Evolutionary conservation across 1,140 invertebrate genomes (phyloP).

Genomic region (Heliconius congener): DNA sequence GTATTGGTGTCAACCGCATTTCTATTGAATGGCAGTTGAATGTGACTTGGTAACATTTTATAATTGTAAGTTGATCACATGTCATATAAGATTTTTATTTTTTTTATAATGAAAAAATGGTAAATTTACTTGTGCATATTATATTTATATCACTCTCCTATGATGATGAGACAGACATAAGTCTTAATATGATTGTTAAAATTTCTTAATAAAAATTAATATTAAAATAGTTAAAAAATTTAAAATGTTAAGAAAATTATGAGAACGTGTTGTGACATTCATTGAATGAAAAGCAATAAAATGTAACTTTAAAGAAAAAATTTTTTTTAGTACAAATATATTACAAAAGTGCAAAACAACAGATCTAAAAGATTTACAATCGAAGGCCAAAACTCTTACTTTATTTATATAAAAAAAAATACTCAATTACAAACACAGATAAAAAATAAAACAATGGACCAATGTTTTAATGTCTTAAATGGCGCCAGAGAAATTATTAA

Average conservation of each 20-base stretch:
- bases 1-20: conserved; percentile 42
- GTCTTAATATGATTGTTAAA: no score
- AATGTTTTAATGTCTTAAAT: conserved; percentile 39
- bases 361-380: neutral
- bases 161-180: no score
- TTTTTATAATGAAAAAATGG: neutral
- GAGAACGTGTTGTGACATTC: no score
- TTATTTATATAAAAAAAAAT: neutral
- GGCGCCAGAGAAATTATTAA: conserved; percentile 43
- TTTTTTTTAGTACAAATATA: neutral
- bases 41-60: conserved; percentile 1
- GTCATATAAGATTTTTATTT: neutral
- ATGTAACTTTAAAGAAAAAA: neutral
- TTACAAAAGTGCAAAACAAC: neutral
- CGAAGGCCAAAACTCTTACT: neutral
- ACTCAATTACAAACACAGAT: conserved; percentile 1
- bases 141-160: no score
- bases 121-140: no score
- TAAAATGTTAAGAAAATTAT: no score
- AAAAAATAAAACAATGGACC: conserved; percentile 16
- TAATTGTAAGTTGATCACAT: conserved; percentile 5
- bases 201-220: no score
- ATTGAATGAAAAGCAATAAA: no score
- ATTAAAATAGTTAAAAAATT: no score
- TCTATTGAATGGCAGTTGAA: conserved; percentile 12